Base-by-base conservation (phyloP, 2,888 invertebrate species). In the Resseliella maxima region DNA sequence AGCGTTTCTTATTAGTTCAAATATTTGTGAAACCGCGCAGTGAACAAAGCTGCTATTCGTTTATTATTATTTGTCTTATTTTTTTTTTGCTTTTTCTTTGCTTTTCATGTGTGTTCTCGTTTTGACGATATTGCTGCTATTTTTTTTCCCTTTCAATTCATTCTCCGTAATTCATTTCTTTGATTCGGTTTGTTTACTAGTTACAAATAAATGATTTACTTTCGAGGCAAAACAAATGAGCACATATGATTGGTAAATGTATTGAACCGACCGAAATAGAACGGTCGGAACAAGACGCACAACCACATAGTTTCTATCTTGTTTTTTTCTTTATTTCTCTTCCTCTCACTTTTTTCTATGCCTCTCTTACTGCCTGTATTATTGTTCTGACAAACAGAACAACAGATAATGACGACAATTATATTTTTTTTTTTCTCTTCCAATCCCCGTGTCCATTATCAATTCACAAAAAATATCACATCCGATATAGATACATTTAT, bases 361-460 rank as follows among this genome's bases (percentile, higher is more conserved):
- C n/a, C 15, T 59, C 41, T 41, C 12, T 41, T 41, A 18, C 8
- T 72, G 72, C 18, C 31, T 35, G n/a, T n/a, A 59, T 59, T 59
- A 10, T 59, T 59, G 59, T 59, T 50, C 46, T 18, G 46, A 18
- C 24, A 59, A 59, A 59, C 59, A 59, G 24, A n/a, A 10, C 59
- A 59, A 59, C 59, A 59, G 24, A 59, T 59, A 59, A 59, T 59
- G 59, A 59, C 59, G 24, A 59, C 59, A 59, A 59, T 59, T 59
- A 59, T n/a, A n/a, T n/a, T n/a, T n/a, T n/a, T n/a, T n/a, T n/a
- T n/a, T 24, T 59, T 24, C 59, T n/a, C 59, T 6, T n/a, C 12
- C 1, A 24, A 3, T 59, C 59, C 59, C 59, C 59, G 59, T 24
- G n/a, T 59, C 59, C 24, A 24, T 10, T 50, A 18, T 15, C 8